A percentile compares a stretch with the other conserved stretches of the same genome.
These are phyloP conservation scores for Rhinogobio ventralis DNA, from an alignment of 2,797 vertebrate genomes.

Conservation along the genomic window DNA sequence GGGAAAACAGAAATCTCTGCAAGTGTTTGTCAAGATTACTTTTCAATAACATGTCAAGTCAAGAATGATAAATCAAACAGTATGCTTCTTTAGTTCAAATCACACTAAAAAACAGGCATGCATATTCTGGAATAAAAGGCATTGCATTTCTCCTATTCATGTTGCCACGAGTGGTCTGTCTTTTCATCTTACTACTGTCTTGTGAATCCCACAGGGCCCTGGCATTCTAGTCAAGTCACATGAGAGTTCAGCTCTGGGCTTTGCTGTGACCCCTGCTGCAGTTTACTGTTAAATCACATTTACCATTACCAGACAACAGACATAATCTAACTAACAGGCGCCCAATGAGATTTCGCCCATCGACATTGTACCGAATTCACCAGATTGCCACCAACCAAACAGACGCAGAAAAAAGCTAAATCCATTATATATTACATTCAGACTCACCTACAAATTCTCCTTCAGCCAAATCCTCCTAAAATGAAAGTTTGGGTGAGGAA, in stretches of 20 bases:
- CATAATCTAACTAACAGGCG: conserved; percentile 19
- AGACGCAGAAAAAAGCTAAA: background rate
- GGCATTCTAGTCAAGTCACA: background rate
- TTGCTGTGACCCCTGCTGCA: conserved; percentile 5
- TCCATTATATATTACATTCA: conserved; percentile 1
- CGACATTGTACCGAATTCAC: background rate
- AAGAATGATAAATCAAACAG: conserved; percentile 13
- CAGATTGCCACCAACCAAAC: conserved; percentile 11
- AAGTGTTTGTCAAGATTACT: conserved; percentile 8
- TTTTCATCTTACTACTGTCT: background rate
- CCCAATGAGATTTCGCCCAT: conserved; percentile 6
- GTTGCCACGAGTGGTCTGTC: conserved; percentile 1
- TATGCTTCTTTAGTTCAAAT: background rate
- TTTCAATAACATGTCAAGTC: conserved; percentile 12
- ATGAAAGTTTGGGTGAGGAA: conserved; percentile 1
- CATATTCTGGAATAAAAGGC: background rate
- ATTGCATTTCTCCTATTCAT: background rate
- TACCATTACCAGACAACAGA: conserved; percentile 19
- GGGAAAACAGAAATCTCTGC: conserved; percentile 13
- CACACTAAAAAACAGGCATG: background rate
- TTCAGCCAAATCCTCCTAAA: conserved; percentile 23
- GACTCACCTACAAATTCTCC: conserved; percentile 13
- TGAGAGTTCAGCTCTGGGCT: conserved; percentile 18
- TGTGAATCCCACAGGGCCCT: background rate
- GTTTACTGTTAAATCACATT: conserved; percentile 20